A percentile compares a stretch with the other conserved stretches of the same genome.
phyloP scores from a whole-genome alignment of 2,797 vertebrate species.

The Rousettus madagascariensis region DNA sequence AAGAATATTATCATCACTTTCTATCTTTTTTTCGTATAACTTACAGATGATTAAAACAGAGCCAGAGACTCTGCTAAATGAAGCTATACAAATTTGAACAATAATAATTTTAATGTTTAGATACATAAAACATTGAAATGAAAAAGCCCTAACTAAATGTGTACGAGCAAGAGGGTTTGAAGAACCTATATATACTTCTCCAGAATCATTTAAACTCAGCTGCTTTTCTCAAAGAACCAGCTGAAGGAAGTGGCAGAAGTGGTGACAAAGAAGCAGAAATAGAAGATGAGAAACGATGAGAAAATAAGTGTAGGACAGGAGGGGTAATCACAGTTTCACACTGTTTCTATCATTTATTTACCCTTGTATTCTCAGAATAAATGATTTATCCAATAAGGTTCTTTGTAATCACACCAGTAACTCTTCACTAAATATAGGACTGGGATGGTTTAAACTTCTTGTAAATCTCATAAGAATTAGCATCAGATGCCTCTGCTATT shows the following conservation, averaged over 20 bases:
- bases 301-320: background rate
- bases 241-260: conserved; percentile 47
- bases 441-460: background rate
- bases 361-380: background rate
- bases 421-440: conserved; percentile 27
- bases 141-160: background rate
- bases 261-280: conserved; percentile 33
- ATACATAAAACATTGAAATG: background rate
- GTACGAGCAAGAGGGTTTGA: background rate
- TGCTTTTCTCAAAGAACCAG: conserved; percentile 40
- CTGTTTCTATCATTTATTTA: background rate
- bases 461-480: background rate
- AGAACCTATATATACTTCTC: background rate
- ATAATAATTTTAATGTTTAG: background rate
- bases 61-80: background rate
- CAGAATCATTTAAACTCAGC: background rate
- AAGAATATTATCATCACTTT: background rate
- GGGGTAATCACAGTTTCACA: background rate
- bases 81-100: background rate
- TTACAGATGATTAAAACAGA: background rate
- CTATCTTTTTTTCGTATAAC: background rate
- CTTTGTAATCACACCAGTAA: background rate
- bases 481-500: background rate
- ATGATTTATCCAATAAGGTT: background rate
- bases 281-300: conserved; percentile 23